Evolutionary conservation across 1,140 invertebrate genomes (phyloP).

Genomic region (Elymnias hypermnestra): DNA sequence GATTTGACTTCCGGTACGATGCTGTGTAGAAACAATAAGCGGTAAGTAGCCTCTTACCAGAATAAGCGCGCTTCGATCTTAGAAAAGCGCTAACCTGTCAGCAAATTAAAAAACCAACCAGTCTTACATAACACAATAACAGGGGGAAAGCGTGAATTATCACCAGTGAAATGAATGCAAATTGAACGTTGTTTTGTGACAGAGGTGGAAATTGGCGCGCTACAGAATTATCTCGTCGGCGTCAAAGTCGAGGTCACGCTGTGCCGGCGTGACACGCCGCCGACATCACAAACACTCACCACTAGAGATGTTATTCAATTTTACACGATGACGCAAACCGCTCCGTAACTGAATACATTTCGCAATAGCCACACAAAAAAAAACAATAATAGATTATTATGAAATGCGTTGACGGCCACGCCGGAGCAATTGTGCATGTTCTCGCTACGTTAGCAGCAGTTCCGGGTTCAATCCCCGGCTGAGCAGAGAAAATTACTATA

Average conservation of each 20-base stretch:
- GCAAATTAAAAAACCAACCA: no score
- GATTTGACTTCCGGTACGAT: no score
- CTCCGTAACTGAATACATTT: not conserved
- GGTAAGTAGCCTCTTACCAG: no score
- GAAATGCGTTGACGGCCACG: no score
- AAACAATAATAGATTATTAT: not conserved
- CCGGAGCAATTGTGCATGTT: no score
- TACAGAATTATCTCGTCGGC: slow-evolving; percentile 17
- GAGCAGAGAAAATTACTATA: no score
- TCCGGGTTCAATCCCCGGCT: no score
- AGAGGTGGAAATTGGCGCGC: slow-evolving; percentile 3
- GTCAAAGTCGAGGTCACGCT: slow-evolving; percentile 21
- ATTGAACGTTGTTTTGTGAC: slow-evolving; percentile 4
- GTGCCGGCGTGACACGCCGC: slow-evolving; percentile 10
- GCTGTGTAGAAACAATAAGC: no score
- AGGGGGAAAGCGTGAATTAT: not conserved
- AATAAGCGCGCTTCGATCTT: no score
- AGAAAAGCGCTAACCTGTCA: no score
- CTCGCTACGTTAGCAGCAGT: no score
- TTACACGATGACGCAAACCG: not conserved
- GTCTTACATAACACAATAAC: no score
- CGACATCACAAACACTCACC: slow-evolving; percentile 1
- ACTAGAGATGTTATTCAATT: slow-evolving; percentile 6
- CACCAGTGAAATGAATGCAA: slow-evolving; percentile 1
- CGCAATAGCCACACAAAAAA: not conserved